Evolutionary conservation across 1,140 invertebrate species (phyloP).

Genomic region (Hypothenemus hampei): DNA sequence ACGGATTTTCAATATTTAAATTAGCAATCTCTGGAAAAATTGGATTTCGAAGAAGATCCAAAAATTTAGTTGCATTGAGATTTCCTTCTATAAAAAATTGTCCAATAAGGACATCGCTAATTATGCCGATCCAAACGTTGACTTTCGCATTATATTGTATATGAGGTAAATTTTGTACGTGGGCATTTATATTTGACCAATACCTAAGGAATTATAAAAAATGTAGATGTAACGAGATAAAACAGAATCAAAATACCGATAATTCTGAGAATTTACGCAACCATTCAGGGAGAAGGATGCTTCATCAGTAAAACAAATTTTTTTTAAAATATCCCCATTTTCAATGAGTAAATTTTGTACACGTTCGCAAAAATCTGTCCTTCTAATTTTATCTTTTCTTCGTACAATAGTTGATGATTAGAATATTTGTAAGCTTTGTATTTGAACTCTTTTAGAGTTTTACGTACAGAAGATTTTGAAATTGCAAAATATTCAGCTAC

Average conservation of each 20-base stretch:
- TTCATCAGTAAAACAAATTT: background rate
- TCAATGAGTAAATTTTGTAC: background rate
- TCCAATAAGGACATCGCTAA: background rate
- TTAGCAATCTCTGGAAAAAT: background rate
- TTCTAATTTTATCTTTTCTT: background rate
- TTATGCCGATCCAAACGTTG: background rate
- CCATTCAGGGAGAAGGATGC: background rate
- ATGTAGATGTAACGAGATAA: background rate
- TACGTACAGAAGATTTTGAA: background rate
- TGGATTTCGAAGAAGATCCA: background rate
- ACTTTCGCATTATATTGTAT: background rate
- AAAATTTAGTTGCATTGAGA: background rate
- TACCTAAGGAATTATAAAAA: background rate
- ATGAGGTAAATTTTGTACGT: background rate
- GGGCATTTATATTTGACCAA: background rate
- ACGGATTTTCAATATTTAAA: background rate
- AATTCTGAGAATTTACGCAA: background rate
- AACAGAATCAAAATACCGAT: background rate
- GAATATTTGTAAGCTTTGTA: background rate
- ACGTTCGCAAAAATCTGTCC: background rate
- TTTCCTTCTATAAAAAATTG: background rate
- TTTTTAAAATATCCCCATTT: too few species aligned
- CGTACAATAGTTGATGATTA: background rate
- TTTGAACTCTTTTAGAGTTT: slow-evolving; percentile 3
- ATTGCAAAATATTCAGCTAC: background rate